Evolutionary conservation across 2,113 vertebrate species (phyloP), one percentile per base, ranked within the genome.

Genomic region (Chloropsis hardwickii): DNA sequence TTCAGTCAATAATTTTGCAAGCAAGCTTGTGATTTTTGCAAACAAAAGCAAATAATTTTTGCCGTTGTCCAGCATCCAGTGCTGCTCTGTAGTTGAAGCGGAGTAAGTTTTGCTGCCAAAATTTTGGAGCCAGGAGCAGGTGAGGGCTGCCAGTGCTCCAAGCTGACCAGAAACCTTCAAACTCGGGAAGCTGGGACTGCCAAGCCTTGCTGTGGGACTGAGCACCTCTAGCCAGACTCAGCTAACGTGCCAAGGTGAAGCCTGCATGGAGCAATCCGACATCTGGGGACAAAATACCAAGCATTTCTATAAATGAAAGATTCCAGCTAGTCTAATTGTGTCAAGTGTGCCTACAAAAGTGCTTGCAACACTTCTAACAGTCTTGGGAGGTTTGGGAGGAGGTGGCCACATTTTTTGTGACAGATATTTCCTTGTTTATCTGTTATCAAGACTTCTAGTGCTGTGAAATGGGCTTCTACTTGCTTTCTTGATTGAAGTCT

Each of bases 1-100:
- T 54, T 90, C 74, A 73, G 45, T 29, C 60, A 60, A 53, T 73
- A 62, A 90, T 76, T 80, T 95, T 79, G 15, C 58, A 73, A 57
- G 79, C 8, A 60, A 88, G n/a, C 25, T 64, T 21, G 54, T 76
- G 45, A 56, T 40, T 64, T 73, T 84, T 84, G 28, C 58, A 64
- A 64, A 48, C 4, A n/a, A 73, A 47, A 73, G 15, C 29, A 74
- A 50, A 14, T 37, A n/a, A 57, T 77, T 77, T 87, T 76, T 0
- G 0, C n/a, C 69, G 40, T 56, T 73, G 20, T 53, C 50, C 48
- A 56, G 13, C 17, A 71, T 22, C 31, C 8, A 4, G 17, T 27
- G 42, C 35, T 61, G 33, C 44, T 15, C 7, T 3, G n/a, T 14
- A 72, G 16, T 27, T 64, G 57, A 85, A 92, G 11, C 8, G 40